phyloP scores from a whole-genome alignment of 2,113 vertebrate genomes.

The Rafetus swinhoei region DNA sequence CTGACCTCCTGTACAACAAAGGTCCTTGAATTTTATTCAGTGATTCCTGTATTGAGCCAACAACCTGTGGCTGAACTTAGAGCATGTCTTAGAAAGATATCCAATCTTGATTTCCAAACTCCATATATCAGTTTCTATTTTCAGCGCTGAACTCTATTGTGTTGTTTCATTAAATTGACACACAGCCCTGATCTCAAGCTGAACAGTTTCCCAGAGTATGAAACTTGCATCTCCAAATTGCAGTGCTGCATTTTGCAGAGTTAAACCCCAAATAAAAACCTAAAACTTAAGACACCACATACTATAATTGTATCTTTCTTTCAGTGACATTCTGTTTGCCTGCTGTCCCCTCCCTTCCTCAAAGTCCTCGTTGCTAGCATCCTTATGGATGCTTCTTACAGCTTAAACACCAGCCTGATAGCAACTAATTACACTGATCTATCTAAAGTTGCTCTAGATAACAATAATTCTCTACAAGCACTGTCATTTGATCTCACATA shows the following conservation, averaged over 20 bases:
- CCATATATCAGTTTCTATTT: not conserved
- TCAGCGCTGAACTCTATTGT: not conserved
- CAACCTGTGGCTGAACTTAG: not conserved
- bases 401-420: slow-evolving; percentile 45
- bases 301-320: slow-evolving; percentile 13
- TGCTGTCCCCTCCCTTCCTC: not conserved
- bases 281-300: not conserved
- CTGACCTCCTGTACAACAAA: not conserved
- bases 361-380: not conserved
- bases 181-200: not conserved
- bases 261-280: slow-evolving; percentile 7
- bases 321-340: slow-evolving; percentile 27
- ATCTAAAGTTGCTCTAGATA: slow-evolving; percentile 19
- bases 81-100: not conserved
- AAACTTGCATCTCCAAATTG: not conserved
- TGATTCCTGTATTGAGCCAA: not conserved
- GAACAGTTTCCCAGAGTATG: not conserved
- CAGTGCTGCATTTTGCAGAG: not conserved
- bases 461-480: not conserved
- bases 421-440: slow-evolving; percentile 42
- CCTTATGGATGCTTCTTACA: slow-evolving; percentile 4
- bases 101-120: not conserved
- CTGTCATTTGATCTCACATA: not conserved
- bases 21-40: not conserved
- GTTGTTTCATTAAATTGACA: not conserved